Evolutionary conservation across 2,113 vertebrate genomes (phyloP).

Genomic region (Platichthys flesus): DNA sequence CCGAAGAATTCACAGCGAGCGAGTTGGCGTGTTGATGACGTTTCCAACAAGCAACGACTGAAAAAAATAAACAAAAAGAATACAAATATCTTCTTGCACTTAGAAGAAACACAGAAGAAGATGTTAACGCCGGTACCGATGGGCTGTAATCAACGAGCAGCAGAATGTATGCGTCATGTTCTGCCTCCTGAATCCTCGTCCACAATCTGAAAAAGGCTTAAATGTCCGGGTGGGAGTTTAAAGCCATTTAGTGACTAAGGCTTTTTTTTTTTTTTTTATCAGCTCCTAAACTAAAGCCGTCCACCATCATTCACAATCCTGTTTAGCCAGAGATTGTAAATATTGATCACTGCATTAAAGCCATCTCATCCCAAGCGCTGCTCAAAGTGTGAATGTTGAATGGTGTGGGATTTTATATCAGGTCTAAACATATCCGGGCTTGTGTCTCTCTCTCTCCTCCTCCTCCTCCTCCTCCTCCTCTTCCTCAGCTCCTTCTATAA

Average conservation of each 20-base stretch:
- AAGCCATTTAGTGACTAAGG: conserved; percentile 11
- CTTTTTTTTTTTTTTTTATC: background rate
- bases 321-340: conserved; percentile 6
- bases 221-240: conserved; percentile 16
- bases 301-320: conserved; percentile 2
- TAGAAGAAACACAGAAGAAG: too few relatives aligned
- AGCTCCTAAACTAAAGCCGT: background rate
- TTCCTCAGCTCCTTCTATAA: conserved; percentile 88
- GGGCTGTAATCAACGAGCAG: too few relatives aligned
- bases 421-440: background rate
- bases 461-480: background rate
- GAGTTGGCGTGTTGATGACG: too few relatives aligned
- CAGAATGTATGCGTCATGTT: too few relatives aligned
- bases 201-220: too few relatives aligned
- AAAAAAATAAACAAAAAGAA: too few relatives aligned
- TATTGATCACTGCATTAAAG: conserved; percentile 38
- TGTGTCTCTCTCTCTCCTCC: background rate
- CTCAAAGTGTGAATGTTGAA: conserved; percentile 2
- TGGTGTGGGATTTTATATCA: conserved; percentile 9
- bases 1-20: too few relatives aligned
- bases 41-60: too few relatives aligned
- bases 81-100: too few relatives aligned
- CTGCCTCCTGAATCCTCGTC: too few relatives aligned
- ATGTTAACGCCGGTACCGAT: too few relatives aligned
- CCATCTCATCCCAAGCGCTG: background rate